Conservation (phyloP, 2,797 vertebrate genomes). For the Gallirallus australis region DNA sequence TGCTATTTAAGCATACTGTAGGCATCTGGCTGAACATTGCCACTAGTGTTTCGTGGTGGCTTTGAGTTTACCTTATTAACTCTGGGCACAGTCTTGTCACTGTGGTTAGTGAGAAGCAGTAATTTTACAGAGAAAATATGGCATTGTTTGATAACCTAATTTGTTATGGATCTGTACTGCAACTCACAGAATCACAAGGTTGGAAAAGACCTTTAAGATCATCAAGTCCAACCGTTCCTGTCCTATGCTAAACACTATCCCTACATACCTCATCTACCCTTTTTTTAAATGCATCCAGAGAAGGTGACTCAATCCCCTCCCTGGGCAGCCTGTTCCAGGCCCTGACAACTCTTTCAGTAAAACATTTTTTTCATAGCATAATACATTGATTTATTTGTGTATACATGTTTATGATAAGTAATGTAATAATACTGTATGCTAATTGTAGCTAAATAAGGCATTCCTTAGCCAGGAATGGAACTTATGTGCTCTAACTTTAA, state of each 20-base stretch:
- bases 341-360: too few species aligned
- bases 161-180: neutral
- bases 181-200: too few species aligned
- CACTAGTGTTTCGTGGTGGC: neutral
- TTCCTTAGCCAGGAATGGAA: neutral
- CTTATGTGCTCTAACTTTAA: neutral
- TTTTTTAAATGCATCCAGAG: too few species aligned
- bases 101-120: neutral
- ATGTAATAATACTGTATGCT: too few species aligned
- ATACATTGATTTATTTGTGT: neutral
- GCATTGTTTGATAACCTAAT: neutral
- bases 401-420: neutral
- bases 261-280: too few species aligned
- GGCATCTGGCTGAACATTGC: neutral
- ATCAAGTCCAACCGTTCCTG: too few species aligned
- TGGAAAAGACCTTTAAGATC: too few species aligned
- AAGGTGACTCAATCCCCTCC: too few species aligned
- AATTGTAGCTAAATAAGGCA: neutral
- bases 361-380: too few species aligned
- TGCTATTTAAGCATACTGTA: neutral
- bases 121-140: neutral
- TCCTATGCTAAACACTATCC: too few species aligned
- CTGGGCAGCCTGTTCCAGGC: too few species aligned
- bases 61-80: neutral
- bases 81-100: neutral